Base-by-base conservation (phyloP, 2,888 invertebrate genomes). In the Pycnomerus fuliginosus region DNA sequence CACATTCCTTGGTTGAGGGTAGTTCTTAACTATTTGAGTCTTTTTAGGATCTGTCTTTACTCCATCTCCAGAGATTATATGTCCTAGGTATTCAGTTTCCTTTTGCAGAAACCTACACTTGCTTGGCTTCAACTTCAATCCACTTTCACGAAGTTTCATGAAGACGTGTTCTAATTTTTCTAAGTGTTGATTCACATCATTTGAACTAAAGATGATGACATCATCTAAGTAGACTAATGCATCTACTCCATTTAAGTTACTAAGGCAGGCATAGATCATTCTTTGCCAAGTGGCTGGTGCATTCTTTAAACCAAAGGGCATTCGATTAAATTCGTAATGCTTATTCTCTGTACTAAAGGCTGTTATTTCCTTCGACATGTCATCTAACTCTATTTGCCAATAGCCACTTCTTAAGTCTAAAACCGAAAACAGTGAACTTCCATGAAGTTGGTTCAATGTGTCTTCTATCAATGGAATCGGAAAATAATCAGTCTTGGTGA, bases 81-180 rank as follows among this genome's bases (percentile, higher is more conserved):
- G 68, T 3, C 71, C 70, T 16, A 71, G 33, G 34, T 65, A 70
- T 1, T 61, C 58, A 13, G 69, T 60, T 59, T 68, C 62, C 61
- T 64, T 47, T 67, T 68, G n/a, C n/a, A n/a, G n/a, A n/a, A n/a
- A n/a, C n/a, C n/a, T n/a, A n/a, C n/a, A n/a, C n/a, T n/a, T n/a
- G 10, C 65, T 63, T 1, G 63, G 62, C 45, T 68, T 64, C 1
- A 69, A 11, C 50, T 68, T 55, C 8, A 60, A 34, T 25, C 52
- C 50, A 30, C 37, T 11, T 33, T 57, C 7, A 11, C 47, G 29
- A 3, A 69, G 43, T 17, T 63, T 35, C 1, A 45, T 12, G 35
- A 68, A 66, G 2, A 69, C 56, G 40, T 56, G 46, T 3, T 7
- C 33, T 1, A 66, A 45, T 39, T 66, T 68, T 29, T 48, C 11